A percentile compares a stretch with the other conserved stretches of the same genome.
Conservation (phyloP, 2,797 vertebrate genomes). For the Chromis chromis region DNA sequence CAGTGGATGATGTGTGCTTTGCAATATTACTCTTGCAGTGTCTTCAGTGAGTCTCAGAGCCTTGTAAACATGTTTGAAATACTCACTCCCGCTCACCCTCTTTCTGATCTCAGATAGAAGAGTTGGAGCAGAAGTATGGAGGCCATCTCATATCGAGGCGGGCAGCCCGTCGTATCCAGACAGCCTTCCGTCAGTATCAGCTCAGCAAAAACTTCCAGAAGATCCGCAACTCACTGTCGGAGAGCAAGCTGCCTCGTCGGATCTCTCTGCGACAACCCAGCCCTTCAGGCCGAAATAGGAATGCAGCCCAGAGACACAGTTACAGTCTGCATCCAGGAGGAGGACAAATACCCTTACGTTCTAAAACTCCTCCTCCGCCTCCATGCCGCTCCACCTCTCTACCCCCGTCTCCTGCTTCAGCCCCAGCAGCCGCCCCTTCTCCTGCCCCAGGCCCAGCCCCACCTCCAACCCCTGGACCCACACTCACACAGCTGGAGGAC, state of each 20-base stretch:
- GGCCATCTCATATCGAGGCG: conserved; percentile 94
- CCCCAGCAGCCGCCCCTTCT: conserved; percentile 21
- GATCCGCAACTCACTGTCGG: conserved; percentile 96
- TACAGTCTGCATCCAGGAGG: conserved; percentile 77
- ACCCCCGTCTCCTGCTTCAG: conserved; percentile 85
- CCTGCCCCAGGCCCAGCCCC: conserved; percentile 66
- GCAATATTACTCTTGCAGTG: conserved; percentile 36
- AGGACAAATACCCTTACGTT: conserved; percentile 82
- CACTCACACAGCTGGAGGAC: conserved; percentile 96
- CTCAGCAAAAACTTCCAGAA: conserved; percentile 99
- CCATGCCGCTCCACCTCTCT: conserved; percentile 90
- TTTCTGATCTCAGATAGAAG: conserved; percentile 89
- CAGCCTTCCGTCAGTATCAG: conserved; percentile 98
- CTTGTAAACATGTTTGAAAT: conserved; percentile 62
- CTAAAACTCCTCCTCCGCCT: conserved; percentile 86
- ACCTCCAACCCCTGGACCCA: conserved; percentile 84
- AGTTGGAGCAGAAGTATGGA: conserved; percentile 98
- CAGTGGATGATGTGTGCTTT: conserved; percentile 47
- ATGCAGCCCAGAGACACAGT: conserved; percentile 80
- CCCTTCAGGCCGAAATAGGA: conserved; percentile 73
- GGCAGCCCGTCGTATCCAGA: conserved; percentile 97
- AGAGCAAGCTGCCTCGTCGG: conserved; percentile 94
- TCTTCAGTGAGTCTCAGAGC: conserved; percentile 36
- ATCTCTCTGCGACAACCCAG: conserved; percentile 93
- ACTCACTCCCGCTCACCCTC: conserved; percentile 30